phyloP scores from a whole-genome alignment of 2,888 invertebrate species.

The Ophioninae sp. region DNA sequence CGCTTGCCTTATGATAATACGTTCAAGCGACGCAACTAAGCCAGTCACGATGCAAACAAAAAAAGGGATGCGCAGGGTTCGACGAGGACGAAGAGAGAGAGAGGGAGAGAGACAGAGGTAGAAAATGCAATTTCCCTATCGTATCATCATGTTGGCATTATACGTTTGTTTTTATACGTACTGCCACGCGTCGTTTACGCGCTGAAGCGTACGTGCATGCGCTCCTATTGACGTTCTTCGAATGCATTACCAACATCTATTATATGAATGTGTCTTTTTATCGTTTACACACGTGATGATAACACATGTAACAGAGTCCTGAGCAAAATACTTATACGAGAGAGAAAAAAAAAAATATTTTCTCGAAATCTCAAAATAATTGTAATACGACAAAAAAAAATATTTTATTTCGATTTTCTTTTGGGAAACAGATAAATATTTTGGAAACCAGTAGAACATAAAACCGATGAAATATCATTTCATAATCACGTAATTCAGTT shows the following conservation, averaged over 20 bases:
- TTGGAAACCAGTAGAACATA: too few species aligned
- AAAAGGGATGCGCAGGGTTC: neutral
- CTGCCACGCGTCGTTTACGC: conserved; percentile 62
- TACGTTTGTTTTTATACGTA: conserved; percentile 64
- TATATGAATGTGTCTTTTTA: conserved; percentile 50
- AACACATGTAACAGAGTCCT: neutral
- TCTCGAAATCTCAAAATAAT: too few species aligned
- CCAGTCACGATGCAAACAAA: conserved; percentile 11
- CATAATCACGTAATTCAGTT: too few species aligned
- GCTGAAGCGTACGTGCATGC: conserved; percentile 45
- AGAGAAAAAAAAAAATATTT: too few species aligned
- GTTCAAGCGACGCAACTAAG: conserved; percentile 39
- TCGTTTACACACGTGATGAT: neutral
- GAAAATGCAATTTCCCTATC: conserved; percentile 62
- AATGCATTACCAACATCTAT: conserved; percentile 55
- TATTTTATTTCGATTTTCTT: too few species aligned
- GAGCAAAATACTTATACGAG: too few species aligned
- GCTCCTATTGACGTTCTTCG: conserved; percentile 55
- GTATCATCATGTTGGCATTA: conserved; percentile 62
- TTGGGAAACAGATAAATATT: too few species aligned
- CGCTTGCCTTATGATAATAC: conserved; percentile 58
- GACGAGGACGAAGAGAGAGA: neutral
- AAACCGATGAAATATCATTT: too few species aligned
- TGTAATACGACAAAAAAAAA: too few species aligned
- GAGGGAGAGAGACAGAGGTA: conserved; percentile 9